Conservation (phyloP, 2,888 invertebrate genomes). For the Piscicola geometra region DNA sequence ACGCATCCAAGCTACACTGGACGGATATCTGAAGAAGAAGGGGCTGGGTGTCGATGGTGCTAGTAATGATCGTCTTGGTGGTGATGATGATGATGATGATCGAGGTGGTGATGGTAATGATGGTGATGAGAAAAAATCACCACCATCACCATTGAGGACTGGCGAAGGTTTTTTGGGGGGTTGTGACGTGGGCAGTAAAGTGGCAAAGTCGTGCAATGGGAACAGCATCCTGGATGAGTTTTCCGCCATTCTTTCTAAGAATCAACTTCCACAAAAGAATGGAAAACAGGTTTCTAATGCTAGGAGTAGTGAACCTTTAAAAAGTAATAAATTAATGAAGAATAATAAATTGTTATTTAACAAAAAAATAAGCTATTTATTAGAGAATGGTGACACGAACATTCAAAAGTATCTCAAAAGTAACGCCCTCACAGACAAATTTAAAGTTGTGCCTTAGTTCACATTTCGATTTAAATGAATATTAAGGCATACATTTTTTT, state of each 20-base stretch:
- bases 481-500: not conserved
- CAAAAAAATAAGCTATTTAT: not conserved
- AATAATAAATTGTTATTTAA: not conserved
- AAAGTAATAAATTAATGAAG: not conserved
- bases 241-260: not conserved
- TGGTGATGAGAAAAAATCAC: no score
- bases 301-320: not conserved
- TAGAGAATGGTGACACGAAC: not conserved
- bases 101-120: no score
- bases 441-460: not conserved
- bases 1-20: constrained; percentile 20
- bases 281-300: no score
- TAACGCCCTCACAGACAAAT: not conserved
- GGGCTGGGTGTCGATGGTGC: no score
- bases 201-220: no score
- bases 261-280: not conserved
- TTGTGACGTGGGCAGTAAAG: no score
- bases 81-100: no score
- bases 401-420: constrained; percentile 8
- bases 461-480: not conserved
- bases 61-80: no score
- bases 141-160: no score
- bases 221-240: no score
- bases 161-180: no score
- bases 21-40: constrained; percentile 8